Evolutionary conservation across 2,113 vertebrate genomes (phyloP).

Genomic region (Cryptotis parvus): DNA sequence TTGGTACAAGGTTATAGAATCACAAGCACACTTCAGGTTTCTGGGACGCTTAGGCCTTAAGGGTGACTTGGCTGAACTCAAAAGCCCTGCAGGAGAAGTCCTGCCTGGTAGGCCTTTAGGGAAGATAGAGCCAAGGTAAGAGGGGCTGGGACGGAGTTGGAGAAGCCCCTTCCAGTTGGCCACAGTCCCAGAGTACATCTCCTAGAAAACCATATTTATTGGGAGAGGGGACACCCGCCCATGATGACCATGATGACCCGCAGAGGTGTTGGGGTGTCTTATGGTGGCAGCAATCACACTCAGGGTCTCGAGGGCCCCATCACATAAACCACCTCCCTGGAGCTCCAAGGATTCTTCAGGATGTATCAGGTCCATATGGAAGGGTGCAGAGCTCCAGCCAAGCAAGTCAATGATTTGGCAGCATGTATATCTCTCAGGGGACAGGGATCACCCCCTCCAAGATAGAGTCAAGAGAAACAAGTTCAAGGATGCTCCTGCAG

Average conservation of each 20-base stretch:
- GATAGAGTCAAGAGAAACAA: not conserved
- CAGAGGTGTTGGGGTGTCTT: too few species aligned
- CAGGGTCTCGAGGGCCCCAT: too few species aligned
- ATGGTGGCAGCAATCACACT: too few species aligned
- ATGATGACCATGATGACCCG: too few species aligned
- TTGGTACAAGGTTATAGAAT: conserved; percentile 9
- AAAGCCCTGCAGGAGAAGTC: conserved; percentile 1
- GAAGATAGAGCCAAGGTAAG: conserved; percentile 21
- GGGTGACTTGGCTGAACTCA: not conserved
- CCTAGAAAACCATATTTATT: too few species aligned
- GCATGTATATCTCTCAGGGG: rapidly evolving
- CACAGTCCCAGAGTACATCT: not conserved
- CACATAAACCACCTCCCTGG: not conserved
- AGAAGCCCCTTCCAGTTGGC: not conserved
- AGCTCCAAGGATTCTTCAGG: not conserved
- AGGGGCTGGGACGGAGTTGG: not conserved
- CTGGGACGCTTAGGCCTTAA: not conserved
- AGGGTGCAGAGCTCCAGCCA: not conserved
- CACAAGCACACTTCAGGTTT: not conserved
- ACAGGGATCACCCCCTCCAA: not conserved
- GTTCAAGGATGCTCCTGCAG: not conserved
- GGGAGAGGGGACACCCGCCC: too few species aligned
- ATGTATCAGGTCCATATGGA: not conserved
- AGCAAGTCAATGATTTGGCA: not conserved
- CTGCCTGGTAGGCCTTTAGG: conserved; percentile 1